A percentile compares a stretch with the other conserved stretches of the same genome.
These are phyloP conservation scores for Chaitophorus viminalis DNA, from an alignment of 2,888 invertebrate species.

Conservation along the genomic window DNA sequence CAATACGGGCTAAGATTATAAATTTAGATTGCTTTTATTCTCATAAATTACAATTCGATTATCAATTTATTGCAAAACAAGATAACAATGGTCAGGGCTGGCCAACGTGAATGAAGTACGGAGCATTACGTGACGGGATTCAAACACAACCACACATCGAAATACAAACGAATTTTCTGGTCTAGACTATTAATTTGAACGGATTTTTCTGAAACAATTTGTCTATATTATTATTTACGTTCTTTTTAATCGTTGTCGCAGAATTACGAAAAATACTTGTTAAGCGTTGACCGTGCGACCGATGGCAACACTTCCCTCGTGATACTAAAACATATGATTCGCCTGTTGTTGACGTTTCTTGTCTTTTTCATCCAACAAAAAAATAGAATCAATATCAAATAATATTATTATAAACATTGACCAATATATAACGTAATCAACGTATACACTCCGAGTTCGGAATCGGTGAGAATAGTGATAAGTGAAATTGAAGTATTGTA, in stretches of 20 bases:
- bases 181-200: no score
- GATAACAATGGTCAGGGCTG: conserved; percentile 47
- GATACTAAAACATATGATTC: conserved; percentile 29
- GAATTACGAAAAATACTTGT: neutral
- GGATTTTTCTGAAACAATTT: no score
- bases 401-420: no score
- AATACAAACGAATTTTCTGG: neutral
- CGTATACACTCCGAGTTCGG: no score
- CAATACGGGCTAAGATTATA: conserved; percentile 15
- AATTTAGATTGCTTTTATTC: conserved; percentile 42
- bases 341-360: neutral
- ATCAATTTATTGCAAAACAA: conserved; percentile 29
- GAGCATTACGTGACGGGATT: neutral
- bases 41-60: conserved; percentile 40
- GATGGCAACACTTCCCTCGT: conserved; percentile 24
- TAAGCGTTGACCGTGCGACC: neutral
- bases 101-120: neutral
- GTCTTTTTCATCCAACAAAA: neutral
- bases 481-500: no score
- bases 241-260: neutral
- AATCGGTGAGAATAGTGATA: no score
- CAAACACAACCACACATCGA: neutral
- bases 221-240: no score
- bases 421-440: no score
- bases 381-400: no score